A percentile compares a stretch with the other conserved stretches of the same genome.
Evolutionary conservation across 2,888 invertebrate genomes (phyloP).

Genomic region (Leucophora obtusa): DNA sequence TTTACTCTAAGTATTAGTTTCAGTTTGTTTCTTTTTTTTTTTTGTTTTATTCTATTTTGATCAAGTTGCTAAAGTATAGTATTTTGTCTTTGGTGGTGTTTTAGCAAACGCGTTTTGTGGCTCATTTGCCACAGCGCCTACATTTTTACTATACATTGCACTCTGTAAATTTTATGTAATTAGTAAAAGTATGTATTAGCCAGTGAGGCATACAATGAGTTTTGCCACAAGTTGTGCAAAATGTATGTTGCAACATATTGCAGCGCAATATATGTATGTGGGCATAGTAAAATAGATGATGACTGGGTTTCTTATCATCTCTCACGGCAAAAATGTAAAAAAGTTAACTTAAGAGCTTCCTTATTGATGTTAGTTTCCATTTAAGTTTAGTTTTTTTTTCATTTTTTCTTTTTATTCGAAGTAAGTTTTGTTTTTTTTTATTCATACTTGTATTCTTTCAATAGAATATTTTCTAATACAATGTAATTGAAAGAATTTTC

Average conservation of each 20-base stretch:
- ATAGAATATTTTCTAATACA: background rate
- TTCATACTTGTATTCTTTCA: background rate
- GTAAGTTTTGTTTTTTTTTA: conserved; percentile 26
- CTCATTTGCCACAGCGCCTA: conserved; percentile 64
- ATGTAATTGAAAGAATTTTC: background rate
- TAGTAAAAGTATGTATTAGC: conserved; percentile 60
- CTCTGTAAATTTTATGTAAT: conserved; percentile 63
- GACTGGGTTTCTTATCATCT: conserved; percentile 54
- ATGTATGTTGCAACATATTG: conserved; percentile 1
- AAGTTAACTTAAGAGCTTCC: conserved; percentile 46
- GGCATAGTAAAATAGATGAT: conserved; percentile 51
- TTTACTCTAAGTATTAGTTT: conserved; percentile 16
- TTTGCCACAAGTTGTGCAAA: conserved; percentile 5
- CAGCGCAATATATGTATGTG: conserved; percentile 43
- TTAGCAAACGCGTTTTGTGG: conserved; percentile 62
- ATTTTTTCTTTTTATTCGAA: conserved; percentile 24
- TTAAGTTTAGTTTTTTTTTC: conserved; percentile 38
- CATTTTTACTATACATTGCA: conserved; percentile 50
- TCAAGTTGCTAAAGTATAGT: conserved; percentile 11
- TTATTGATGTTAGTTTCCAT: conserved; percentile 49
- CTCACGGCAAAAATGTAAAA: conserved; percentile 49
- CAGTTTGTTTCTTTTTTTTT: conserved; percentile 1
- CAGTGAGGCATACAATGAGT: conserved; percentile 38
- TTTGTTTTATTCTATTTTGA: conserved; percentile 13
- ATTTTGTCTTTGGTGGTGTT: conserved; percentile 46